Evolutionary conservation across 2,888 invertebrate genomes (phyloP).

Genomic region (Iphiclides podalirius): DNA sequence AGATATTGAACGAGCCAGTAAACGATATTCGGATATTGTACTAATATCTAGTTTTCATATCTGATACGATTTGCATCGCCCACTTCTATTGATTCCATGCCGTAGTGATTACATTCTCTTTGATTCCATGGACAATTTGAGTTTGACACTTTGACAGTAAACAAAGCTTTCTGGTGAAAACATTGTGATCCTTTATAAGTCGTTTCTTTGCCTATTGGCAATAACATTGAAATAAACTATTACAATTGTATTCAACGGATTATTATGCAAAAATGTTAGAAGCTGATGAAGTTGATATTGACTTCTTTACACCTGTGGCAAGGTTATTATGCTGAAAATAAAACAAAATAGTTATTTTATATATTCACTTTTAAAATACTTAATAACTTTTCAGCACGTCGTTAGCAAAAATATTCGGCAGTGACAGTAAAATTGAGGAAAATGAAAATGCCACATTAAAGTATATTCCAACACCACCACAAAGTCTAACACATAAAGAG

Average conservation of each 20-base stretch:
- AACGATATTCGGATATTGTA: too few species aligned
- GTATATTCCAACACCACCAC: conserved; percentile 56
- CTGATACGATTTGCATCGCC: too few species aligned
- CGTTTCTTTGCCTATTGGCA: too few species aligned
- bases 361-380: too few species aligned
- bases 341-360: too few species aligned
- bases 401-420: conserved; percentile 61
- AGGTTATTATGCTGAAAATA: conserved; percentile 52
- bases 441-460: conserved; percentile 60
- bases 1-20: too few species aligned
- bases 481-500: conserved; percentile 33
- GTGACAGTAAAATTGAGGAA: conserved; percentile 33
- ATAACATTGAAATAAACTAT: neutral
- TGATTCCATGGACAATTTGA: too few species aligned
- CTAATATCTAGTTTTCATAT: too few species aligned
- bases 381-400: conserved; percentile 52
- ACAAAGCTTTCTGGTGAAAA: neutral
- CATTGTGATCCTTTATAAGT: too few species aligned
- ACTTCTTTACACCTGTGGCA: conserved; percentile 65
- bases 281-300: conserved; percentile 66
- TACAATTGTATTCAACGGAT: neutral
- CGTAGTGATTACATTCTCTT: too few species aligned
- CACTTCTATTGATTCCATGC: too few species aligned
- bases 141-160: neutral
- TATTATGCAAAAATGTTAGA: conserved; percentile 39